A percentile compares a stretch with the other conserved stretches of the same genome.
phyloP scores from a whole-genome alignment of 2,888 invertebrate genomes.

The Trissoscelio sp. region DNA sequence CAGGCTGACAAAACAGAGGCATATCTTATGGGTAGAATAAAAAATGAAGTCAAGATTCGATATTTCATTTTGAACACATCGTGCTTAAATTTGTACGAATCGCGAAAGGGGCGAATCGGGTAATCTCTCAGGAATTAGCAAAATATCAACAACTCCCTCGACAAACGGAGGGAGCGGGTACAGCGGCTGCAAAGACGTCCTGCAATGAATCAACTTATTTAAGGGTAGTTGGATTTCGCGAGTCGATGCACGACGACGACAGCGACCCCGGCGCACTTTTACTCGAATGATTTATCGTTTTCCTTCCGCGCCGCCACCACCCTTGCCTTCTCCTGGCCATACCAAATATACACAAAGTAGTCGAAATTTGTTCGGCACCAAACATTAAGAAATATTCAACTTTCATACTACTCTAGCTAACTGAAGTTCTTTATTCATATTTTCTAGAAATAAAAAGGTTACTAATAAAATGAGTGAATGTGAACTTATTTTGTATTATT shows the following conservation, averaged over 20 bases:
- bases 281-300: conserved; percentile 78
- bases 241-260: conserved; percentile 82
- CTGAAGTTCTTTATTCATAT: too few relatives aligned
- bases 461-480: too few relatives aligned
- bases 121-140: conserved; percentile 79
- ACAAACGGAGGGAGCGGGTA: conserved; percentile 67
- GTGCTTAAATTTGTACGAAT: conserved; percentile 61
- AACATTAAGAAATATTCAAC: too few relatives aligned
- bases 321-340: conserved; percentile 66
- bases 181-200: conserved; percentile 73
- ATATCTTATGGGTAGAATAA: conserved; percentile 70
- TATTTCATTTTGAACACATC: conserved; percentile 72
- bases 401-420: too few relatives aligned
- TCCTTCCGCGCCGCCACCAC: conserved; percentile 71
- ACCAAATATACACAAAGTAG: conserved; percentile 79
- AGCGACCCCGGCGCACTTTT: conserved; percentile 72
- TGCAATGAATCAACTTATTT: conserved; percentile 83
- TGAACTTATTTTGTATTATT: too few relatives aligned
- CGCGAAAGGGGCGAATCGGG: conserved; percentile 71
- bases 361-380: conserved; percentile 65
- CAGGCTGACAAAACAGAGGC: conserved; percentile 48
- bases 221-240: conserved; percentile 83
- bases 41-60: conserved; percentile 71
- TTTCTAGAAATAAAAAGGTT: too few relatives aligned
- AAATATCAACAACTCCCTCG: conserved; percentile 77